Percentiles rank a stretch among this genome's conserved stretches.
Conservation (phyloP, 2,888 invertebrate genomes). For the Silvanus unidentatus region DNA sequence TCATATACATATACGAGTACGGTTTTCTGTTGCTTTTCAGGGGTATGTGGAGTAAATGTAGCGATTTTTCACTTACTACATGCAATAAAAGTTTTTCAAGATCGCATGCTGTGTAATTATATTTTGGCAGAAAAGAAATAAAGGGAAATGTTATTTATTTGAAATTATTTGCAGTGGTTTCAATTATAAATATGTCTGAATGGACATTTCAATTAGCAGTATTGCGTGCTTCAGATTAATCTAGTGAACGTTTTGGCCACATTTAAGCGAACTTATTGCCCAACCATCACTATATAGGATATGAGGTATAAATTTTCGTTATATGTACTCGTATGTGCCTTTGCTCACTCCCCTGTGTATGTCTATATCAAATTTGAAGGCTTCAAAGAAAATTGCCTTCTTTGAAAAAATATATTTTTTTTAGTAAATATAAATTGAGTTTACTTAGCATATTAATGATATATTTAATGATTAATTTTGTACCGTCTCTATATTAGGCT, state of each 20-base stretch:
- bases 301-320: too few relatives aligned
- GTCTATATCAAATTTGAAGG: too few relatives aligned
- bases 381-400: too few relatives aligned
- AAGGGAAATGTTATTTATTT: constrained; percentile 32
- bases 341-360: too few relatives aligned
- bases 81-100: constrained; percentile 12
- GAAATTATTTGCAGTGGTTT: constrained; percentile 35
- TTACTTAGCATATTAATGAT: neutral
- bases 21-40: too few relatives aligned
- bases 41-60: too few relatives aligned
- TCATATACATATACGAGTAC: too few relatives aligned
- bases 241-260: constrained; percentile 10
- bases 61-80: constrained; percentile 3
- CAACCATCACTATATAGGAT: too few relatives aligned
- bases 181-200: constrained; percentile 42
- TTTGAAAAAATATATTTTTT: too few relatives aligned
- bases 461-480: constrained; percentile 1
- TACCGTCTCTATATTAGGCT: neutral
- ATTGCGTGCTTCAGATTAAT: constrained; percentile 34
- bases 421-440: neutral
- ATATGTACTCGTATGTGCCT: too few relatives aligned
- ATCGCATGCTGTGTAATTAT: constrained; percentile 2
- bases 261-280: constrained; percentile 11
- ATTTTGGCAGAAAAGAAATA: constrained; percentile 27
- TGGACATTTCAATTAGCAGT: constrained; percentile 41